Percentiles rank a stretch among this genome's conserved stretches.
Conservation (phyloP, 2,113 vertebrate genomes). For the Benitochromis conjunctus region DNA sequence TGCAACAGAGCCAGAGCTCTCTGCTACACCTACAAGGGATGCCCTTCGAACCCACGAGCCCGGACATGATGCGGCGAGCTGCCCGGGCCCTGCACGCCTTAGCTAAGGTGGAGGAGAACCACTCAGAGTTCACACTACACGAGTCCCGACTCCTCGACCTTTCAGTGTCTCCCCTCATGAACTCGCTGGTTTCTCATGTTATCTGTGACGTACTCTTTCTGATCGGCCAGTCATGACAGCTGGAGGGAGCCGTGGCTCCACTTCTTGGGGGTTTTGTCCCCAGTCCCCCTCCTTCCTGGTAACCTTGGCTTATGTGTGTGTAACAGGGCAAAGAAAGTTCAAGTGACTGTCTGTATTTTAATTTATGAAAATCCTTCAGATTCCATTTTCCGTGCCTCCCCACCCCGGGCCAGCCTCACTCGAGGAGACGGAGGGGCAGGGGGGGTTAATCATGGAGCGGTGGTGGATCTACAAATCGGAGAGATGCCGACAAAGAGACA, state of each 20-base stretch:
- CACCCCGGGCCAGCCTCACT: slow-evolving; percentile 76
- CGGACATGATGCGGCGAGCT: slow-evolving; percentile 99
- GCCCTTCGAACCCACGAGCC: slow-evolving; percentile 95
- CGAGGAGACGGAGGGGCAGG: slow-evolving; percentile 66
- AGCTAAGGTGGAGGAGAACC: slow-evolving; percentile 98
- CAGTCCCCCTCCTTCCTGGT: slow-evolving; percentile 73
- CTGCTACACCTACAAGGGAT: slow-evolving; percentile 93
- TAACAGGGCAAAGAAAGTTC: slow-evolving; percentile 89
- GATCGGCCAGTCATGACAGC: slow-evolving; percentile 99
- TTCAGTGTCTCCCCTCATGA: slow-evolving; percentile 97
- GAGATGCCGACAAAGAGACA: slow-evolving; percentile 69
- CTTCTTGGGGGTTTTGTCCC: slow-evolving; percentile 59
- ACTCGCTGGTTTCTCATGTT: slow-evolving; percentile 98
- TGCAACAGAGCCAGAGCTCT: slow-evolving; percentile 94
- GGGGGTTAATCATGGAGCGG: slow-evolving; percentile 65
- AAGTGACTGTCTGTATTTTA: slow-evolving; percentile 87
- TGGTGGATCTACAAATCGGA: slow-evolving; percentile 70
- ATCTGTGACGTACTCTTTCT: slow-evolving; percentile 99
- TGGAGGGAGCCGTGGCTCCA: slow-evolving; percentile 85
- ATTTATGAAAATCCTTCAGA: slow-evolving; percentile 99
- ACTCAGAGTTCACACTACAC: slow-evolving; percentile 98
- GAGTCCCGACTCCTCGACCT: slow-evolving; percentile 99
- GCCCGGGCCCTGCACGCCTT: slow-evolving; percentile 94
- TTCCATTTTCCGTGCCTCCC: slow-evolving; percentile 86
- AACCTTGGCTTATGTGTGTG: slow-evolving; percentile 82